These are phyloP conservation scores for Dichetophora obliterata DNA, from an alignment of 2,888 invertebrate species.

Conservation along the genomic window DNA sequence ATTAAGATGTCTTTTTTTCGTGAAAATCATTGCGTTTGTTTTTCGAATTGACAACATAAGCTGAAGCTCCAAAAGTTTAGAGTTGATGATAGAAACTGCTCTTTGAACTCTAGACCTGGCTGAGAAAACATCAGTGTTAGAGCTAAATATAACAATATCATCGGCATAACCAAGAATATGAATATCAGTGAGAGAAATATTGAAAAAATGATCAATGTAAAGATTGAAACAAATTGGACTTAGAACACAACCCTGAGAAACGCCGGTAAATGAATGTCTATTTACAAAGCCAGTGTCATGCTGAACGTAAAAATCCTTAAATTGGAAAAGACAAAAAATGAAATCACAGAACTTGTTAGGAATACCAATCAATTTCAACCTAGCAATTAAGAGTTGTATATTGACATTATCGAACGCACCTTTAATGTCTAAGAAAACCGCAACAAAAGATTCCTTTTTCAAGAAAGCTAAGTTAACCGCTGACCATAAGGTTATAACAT, in stretches of 20 bases:
- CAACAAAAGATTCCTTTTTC: neutral
- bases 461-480: neutral
- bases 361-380: neutral
- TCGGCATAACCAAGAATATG: no score
- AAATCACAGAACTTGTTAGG: neutral
- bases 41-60: no score
- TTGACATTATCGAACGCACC: slow-evolving; percentile 2
- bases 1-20: no score
- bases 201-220: no score
- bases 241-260: neutral
- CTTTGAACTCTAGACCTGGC: no score
- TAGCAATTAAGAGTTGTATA: neutral
- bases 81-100: no score
- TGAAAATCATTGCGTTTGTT: no score
- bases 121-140: no score
- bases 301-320: neutral
- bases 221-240: neutral
- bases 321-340: neutral
- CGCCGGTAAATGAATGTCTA: neutral
- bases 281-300: neutral
- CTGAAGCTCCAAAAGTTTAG: no score
- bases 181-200: no score
- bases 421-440: neutral
- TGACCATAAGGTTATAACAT: neutral
- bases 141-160: no score